These are phyloP conservation scores for Pinctada fucata DNA, from an alignment of 2,888 invertebrate species.

Conservation along the genomic window DNA sequence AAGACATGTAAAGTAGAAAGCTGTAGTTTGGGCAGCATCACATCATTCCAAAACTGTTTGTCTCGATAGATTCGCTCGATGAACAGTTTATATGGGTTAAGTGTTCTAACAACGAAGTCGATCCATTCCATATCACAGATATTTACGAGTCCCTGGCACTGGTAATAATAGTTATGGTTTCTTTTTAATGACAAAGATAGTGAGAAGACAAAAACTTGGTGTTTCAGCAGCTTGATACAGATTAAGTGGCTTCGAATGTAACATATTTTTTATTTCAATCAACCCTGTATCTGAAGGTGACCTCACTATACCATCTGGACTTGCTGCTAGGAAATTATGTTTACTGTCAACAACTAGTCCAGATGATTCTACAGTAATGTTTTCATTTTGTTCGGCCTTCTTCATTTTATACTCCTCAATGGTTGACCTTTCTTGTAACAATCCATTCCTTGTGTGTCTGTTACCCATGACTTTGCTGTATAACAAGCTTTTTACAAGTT, in stretches of 20 bases:
- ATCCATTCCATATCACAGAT: constrained; percentile 15
- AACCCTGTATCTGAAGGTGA: background rate
- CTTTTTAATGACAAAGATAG: background rate
- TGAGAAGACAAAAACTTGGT: background rate
- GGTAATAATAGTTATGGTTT: constrained; percentile 19
- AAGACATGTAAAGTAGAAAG: constrained; percentile 2
- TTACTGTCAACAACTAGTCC: background rate
- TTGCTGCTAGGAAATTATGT: constrained; percentile 5
- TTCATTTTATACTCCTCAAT: constrained; percentile 3
- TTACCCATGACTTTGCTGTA: background rate
- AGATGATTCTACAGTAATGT: background rate
- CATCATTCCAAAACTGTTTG: background rate
- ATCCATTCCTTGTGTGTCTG: constrained; percentile 5
- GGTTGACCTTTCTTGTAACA: background rate
- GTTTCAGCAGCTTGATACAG: constrained; percentile 2
- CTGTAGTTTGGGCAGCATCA: constrained; percentile 2
- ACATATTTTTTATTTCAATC: background rate
- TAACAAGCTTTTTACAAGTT: background rate
- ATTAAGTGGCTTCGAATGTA: background rate
- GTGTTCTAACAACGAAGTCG: constrained; percentile 9
- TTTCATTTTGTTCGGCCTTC: background rate
- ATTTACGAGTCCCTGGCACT: constrained; percentile 5
- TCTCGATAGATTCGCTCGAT: constrained; percentile 8
- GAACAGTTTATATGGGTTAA: constrained; percentile 11
- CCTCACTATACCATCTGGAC: constrained; percentile 6